Conservation (phyloP, 2,113 vertebrate species). For the Aspiorhynchus laticeps region DNA sequence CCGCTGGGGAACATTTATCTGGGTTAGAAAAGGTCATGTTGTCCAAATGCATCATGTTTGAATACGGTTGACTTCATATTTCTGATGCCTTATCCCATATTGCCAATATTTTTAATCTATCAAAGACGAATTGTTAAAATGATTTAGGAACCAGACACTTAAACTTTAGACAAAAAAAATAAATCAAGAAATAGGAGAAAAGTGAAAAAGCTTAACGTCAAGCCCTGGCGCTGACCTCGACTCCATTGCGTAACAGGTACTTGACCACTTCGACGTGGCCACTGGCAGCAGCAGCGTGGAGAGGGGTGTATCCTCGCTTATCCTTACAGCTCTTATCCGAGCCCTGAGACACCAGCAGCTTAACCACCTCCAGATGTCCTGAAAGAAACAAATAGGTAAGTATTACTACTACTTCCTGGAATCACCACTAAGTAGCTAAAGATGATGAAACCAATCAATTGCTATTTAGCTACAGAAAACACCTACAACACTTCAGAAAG, state of each 20-base stretch:
- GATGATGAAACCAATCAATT: background rate
- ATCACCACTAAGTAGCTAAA: background rate
- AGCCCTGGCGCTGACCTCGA: slow-evolving; percentile 79
- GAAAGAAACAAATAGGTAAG: slow-evolving; percentile 17
- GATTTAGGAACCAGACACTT: background rate
- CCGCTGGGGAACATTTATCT: background rate
- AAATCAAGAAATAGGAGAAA: background rate
- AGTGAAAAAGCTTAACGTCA: background rate
- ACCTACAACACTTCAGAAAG: background rate
- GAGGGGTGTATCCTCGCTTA: slow-evolving; percentile 90
- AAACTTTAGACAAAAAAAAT: background rate
- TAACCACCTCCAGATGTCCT: slow-evolving; percentile 93
- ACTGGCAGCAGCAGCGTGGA: slow-evolving; percentile 89
- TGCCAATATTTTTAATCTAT: background rate
- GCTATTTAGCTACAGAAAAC: background rate
- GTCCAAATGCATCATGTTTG: background rate
- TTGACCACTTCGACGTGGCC: slow-evolving; percentile 91
- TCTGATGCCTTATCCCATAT: background rate
- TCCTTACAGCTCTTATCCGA: slow-evolving; percentile 89
- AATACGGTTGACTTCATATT: background rate
- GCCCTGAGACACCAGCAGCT: slow-evolving; percentile 88
- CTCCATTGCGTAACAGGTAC: slow-evolving; percentile 85
- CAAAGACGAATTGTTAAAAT: background rate
- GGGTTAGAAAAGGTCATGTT: background rate
- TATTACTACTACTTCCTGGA: background rate